Conservation (phyloP, 2,797 vertebrate genomes). For the Gymnoscopelus microlampas region DNA sequence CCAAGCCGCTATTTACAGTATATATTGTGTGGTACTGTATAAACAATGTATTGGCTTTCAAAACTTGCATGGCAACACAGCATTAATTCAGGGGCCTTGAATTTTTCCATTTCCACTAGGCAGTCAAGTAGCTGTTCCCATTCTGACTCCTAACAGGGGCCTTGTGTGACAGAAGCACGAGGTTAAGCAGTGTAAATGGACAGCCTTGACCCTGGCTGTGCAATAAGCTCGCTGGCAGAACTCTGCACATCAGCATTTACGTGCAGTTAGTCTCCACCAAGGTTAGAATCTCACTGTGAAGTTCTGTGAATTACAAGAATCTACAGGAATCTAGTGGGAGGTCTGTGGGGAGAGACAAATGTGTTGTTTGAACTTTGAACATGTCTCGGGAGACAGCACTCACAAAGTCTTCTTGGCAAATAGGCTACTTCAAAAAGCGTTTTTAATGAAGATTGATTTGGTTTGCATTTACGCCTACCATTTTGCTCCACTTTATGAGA, state of each 20-base stretch:
- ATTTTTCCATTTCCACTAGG: slow-evolving; percentile 11
- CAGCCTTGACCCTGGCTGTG: slow-evolving; percentile 51
- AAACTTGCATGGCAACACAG: neutral
- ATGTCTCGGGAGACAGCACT: slow-evolving; percentile 20
- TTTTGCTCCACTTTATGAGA: slow-evolving; percentile 9
- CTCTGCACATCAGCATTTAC: slow-evolving; percentile 49
- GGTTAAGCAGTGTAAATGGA: slow-evolving; percentile 22
- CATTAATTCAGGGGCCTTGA: slow-evolving; percentile 22
- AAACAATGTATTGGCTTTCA: too few relatives aligned
- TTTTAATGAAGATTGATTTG: slow-evolving; percentile 55
- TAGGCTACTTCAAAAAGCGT: slow-evolving; percentile 27
- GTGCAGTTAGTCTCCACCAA: slow-evolving; percentile 44
- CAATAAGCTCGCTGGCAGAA: slow-evolving; percentile 25
- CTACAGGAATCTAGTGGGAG: slow-evolving; percentile 28
- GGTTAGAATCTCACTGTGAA: slow-evolving; percentile 44
- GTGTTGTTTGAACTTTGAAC: slow-evolving; percentile 54
- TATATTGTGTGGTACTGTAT: too few relatives aligned
- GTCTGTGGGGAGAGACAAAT: slow-evolving; percentile 11
- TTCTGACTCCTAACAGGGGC: neutral
- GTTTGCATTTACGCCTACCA: slow-evolving; percentile 3
- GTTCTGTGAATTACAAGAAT: slow-evolving; percentile 47
- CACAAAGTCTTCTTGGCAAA: neutral
- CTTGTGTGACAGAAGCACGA: neutral
- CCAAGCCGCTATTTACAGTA: too few relatives aligned
- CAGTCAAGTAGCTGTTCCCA: slow-evolving; percentile 23